Percentiles rank a stretch among this genome's conserved stretches.
These are phyloP conservation scores for Zaprionus taronus DNA, from an alignment of 1,140 invertebrate genomes.

Conservation along the genomic window DNA sequence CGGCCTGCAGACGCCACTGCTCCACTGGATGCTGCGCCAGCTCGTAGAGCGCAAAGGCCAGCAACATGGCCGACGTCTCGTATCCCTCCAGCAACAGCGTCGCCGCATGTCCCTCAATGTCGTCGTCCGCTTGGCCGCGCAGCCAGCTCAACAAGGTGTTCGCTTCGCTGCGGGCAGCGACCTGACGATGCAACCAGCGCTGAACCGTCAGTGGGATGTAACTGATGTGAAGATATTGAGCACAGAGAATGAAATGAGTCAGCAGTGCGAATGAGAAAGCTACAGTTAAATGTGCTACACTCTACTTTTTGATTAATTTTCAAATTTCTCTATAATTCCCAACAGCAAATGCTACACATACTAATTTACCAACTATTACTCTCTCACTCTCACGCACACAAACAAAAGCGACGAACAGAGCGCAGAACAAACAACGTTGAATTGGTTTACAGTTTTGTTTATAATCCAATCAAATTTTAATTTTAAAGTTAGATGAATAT, in stretches of 20 bases:
- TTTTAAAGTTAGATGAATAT: too few species aligned
- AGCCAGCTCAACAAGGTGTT: conserved; percentile 52
- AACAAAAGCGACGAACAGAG: too few species aligned
- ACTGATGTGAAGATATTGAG: conserved; percentile 14
- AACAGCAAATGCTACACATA: too few species aligned
- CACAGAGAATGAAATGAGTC: not conserved
- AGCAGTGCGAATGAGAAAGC: not conserved
- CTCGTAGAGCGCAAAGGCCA: conserved; percentile 65
- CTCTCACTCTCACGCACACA: too few species aligned
- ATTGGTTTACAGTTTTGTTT: too few species aligned
- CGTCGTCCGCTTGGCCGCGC: conserved; percentile 1
- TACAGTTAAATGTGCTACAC: not conserved
- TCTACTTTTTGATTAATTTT: too few species aligned
- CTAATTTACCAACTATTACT: too few species aligned
- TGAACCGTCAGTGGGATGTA: conserved; percentile 52
- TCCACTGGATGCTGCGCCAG: conserved; percentile 85
- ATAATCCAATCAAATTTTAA: too few species aligned
- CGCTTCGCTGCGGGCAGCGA: conserved; percentile 5
- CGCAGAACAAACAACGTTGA: too few species aligned
- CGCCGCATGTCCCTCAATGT: conserved; percentile 59
- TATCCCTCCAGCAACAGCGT: conserved; percentile 72
- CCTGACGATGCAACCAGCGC: conserved; percentile 44
- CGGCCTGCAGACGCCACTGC: conserved; percentile 85
- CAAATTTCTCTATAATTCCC: too few species aligned
- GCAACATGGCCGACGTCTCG: conserved; percentile 66